Conservation (phyloP, 2,888 invertebrate species). For the Andricus quercusramuli region DNA sequence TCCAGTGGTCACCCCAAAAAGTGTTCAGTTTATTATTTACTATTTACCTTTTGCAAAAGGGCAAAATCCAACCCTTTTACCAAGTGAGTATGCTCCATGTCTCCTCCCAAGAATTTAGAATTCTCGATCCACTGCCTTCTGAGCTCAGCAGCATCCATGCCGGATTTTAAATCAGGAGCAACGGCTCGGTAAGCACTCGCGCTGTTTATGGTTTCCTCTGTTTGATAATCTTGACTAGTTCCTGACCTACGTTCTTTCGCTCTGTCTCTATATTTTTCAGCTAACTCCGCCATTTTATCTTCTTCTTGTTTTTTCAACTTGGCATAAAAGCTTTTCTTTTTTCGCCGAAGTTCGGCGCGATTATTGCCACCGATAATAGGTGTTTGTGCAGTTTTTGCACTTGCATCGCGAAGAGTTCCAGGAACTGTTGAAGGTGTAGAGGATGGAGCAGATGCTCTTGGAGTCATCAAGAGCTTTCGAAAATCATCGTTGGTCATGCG, state of each 20-base stretch:
- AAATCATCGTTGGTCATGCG: slow-evolving; percentile 98
- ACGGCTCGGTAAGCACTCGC: slow-evolving; percentile 95
- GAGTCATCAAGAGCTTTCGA: slow-evolving; percentile 96
- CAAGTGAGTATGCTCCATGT: slow-evolving; percentile 99
- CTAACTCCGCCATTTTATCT: slow-evolving; percentile 94
- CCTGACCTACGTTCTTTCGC: slow-evolving; percentile 95
- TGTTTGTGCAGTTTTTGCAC: slow-evolving; percentile 83
- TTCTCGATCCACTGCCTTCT: slow-evolving; percentile 97
- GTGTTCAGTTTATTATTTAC: neutral
- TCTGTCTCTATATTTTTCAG: slow-evolving; percentile 94
- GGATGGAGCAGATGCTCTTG: slow-evolving; percentile 86
- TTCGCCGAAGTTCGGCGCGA: slow-evolving; percentile 90
- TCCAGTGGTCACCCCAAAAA: no score
- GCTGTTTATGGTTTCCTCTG: slow-evolving; percentile 91
- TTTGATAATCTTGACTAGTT: slow-evolving; percentile 88
- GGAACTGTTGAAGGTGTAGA: slow-evolving; percentile 80
- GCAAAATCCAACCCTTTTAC: slow-evolving; percentile 98
- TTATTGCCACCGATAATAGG: slow-evolving; percentile 69
- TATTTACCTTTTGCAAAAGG: slow-evolving; percentile 89
- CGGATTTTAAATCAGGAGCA: slow-evolving; percentile 96
- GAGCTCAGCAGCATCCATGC: slow-evolving; percentile 96
- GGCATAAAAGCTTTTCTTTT: slow-evolving; percentile 97
- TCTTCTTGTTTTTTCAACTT: slow-evolving; percentile 96
- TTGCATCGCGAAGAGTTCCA: slow-evolving; percentile 85
- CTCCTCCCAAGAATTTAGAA: slow-evolving; percentile 99